Conservation (phyloP, 2,888 invertebrate genomes). For the Drosophila nr. perissopoda region DNA sequence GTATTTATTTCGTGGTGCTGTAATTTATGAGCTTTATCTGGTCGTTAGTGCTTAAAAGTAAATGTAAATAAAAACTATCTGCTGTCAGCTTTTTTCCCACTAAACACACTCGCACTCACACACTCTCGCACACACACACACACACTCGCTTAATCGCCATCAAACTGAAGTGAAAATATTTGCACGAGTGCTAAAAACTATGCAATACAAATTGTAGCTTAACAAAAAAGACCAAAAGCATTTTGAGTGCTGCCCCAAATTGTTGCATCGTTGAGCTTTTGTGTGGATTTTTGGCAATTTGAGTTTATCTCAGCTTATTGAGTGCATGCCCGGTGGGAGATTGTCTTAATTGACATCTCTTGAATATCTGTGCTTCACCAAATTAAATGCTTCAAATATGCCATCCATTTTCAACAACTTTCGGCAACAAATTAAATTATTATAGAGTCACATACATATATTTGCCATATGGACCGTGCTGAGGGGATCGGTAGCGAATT, state of each 20-base stretch:
- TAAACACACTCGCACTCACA: conserved; percentile 11
- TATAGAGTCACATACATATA: conserved; percentile 31
- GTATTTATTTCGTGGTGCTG: neutral
- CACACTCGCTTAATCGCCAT: conserved; percentile 5
- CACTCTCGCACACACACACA: conserved; percentile 2
- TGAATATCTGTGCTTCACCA: conserved; percentile 18
- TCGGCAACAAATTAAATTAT: conserved; percentile 68
- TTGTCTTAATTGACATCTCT: conserved; percentile 66
- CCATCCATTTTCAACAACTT: conserved; percentile 50
- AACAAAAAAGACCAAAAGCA: conserved; percentile 10
- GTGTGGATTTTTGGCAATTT: conserved; percentile 19
- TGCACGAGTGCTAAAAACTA: conserved; percentile 54
- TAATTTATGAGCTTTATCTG: conserved; percentile 1
- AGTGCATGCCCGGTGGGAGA: conserved; percentile 28
- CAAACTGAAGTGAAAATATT: conserved; percentile 51
- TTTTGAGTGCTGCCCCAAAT: conserved; percentile 17
- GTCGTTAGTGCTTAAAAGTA: neutral
- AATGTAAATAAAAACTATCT: neutral
- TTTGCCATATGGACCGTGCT: conserved; percentile 6
- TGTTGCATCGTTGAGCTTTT: conserved; percentile 21
- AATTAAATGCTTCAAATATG: conserved; percentile 59
- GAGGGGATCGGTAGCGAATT: neutral
- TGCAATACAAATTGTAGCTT: conserved; percentile 42
- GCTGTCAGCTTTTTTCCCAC: conserved; percentile 2
- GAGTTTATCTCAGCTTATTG: conserved; percentile 33